Conservation (phyloP, 2,113 vertebrate genomes). For the Cynopterus brachyotis region DNA sequence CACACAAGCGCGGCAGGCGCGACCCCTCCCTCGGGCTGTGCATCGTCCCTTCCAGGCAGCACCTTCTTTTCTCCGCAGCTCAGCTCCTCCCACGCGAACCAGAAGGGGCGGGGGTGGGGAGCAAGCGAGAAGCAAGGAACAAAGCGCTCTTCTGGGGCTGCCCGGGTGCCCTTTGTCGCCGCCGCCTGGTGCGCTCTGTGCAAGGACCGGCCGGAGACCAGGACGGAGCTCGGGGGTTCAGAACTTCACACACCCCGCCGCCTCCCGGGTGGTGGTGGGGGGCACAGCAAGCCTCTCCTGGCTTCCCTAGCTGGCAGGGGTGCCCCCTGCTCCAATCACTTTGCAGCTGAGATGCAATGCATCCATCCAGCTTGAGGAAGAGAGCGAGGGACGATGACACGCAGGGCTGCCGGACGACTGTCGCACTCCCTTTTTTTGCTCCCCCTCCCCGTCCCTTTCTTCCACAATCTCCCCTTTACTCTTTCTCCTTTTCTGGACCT, state of each 20-base stretch:
- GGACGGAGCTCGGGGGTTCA: fast-evolving
- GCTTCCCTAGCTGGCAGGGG: fast-evolving
- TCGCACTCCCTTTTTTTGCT: fast-evolving
- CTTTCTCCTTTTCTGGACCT: not conserved
- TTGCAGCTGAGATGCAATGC: fast-evolving
- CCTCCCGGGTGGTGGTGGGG: fast-evolving
- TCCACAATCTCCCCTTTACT: fast-evolving
- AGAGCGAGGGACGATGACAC: fast-evolving
- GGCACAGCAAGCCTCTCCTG: fast-evolving
- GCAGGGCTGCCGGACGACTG: not conserved
- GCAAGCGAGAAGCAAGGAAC: not conserved
- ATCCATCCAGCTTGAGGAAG: no score
- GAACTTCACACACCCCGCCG: not conserved
- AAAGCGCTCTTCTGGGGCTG: not conserved
- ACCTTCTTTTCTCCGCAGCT: no score
- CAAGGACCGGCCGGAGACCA: no score
- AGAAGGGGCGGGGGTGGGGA: not conserved
- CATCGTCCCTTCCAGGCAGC: no score
- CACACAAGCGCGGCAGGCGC: not conserved
- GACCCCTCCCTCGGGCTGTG: not conserved
- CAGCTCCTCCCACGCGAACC: not conserved
- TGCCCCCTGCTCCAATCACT: not conserved
- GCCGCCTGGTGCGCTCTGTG: fast-evolving
- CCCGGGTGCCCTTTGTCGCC: fast-evolving
- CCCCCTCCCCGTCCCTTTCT: no score